Evolutionary conservation across 2,113 vertebrate genomes (phyloP), one percentile per base, ranked within the genome.

Genomic region (Pangasianodon hypophthalmus): DNA sequence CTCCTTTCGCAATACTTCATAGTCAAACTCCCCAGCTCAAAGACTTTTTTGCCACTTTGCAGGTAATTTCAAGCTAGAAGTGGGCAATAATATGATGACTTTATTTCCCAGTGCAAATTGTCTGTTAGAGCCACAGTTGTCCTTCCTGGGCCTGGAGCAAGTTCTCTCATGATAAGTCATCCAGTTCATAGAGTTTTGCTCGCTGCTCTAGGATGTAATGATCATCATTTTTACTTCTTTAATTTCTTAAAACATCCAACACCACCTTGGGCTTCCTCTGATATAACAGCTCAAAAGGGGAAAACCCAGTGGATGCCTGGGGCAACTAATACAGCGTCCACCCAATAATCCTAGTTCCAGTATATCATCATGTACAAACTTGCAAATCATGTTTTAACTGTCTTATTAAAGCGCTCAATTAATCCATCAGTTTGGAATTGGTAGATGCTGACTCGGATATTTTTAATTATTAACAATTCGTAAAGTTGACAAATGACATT

Each of bases 51-150:
- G 37, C 37, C 37, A 73, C 41, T 77, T 77, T 46, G 73, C 37
- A 77, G 46, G 73, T 77, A 44, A 77, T 77, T 46, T 48, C 44
- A 48, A 79, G 19, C 75, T 50, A 26, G 18, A 79, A 44, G 44
- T 46, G 8, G 21, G 37, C 41, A 44, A 21, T 19, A 46, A 44
- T 41, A 46, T 77, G 44, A 77, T 77, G 73, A 77, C 24, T 73
- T 73, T 73, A 73, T 77, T 77, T 44, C 73, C 73, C 73, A 46
- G 73, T 77, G 37, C 41, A 44, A 77, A 44, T 75, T 75, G 16
- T 75, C 37, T 44, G 41, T 44, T 75, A 67, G 64, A 67, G 64
- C 64, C 29, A 67, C 29, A 77, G 73, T 46, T 46, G 37, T 44
- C 41, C 8, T 77, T 44, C 18, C 41, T 44, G 32, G 19, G 41